Evolutionary conservation across 2,888 invertebrate genomes (phyloP), one percentile per base, ranked within the genome.

Genomic region (Megamerina dolium): DNA sequence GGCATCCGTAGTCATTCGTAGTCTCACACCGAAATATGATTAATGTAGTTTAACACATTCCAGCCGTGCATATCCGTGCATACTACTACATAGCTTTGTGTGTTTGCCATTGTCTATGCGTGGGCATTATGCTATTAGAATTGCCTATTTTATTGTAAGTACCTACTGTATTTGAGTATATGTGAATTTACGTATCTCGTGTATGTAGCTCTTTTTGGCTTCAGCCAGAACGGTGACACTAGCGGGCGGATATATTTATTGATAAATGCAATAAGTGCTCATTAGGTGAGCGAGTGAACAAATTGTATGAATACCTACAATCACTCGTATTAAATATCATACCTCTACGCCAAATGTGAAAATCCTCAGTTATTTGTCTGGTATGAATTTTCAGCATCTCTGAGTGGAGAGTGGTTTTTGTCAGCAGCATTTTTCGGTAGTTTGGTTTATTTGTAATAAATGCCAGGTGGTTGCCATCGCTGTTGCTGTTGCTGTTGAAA

Each of bases 41-140:
- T 43, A 43, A 43, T 43, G 37, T 37, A 37, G 32, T 43, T 37
- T 32, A 37, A 32, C 43, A 37, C 37, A 37, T 37, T 23, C 32
- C 19, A 17, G n/a, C 19, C n/a, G 13, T 17, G 19, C 31, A 8
- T 8, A 12, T n/a, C 14, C 12, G 19, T 12, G 13, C 20, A 12
- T 6, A 9, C 5, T 31, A n/a, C 12, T 37, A 16, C n/a, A 12
- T 21, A n/a, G 27, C 18, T 29, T n/a, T n/a, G 14, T 21, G 30
- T 44, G 20, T 17, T 20, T 38, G 32, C 29, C 14, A 34, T 26
- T 37, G 43, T 33, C 27, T 20, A 12, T n/a, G 31, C 37, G 37
- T 23, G 26, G 42, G 16, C 21, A 19, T 18, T 32, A 32, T 36
- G 21, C 23, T 37, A 12, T 19, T 27, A 18, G 26, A 31, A 16